These are phyloP conservation scores for Aphelocoma coerulescens DNA, from an alignment of 2,113 vertebrate species.

Conservation along the genomic window DNA sequence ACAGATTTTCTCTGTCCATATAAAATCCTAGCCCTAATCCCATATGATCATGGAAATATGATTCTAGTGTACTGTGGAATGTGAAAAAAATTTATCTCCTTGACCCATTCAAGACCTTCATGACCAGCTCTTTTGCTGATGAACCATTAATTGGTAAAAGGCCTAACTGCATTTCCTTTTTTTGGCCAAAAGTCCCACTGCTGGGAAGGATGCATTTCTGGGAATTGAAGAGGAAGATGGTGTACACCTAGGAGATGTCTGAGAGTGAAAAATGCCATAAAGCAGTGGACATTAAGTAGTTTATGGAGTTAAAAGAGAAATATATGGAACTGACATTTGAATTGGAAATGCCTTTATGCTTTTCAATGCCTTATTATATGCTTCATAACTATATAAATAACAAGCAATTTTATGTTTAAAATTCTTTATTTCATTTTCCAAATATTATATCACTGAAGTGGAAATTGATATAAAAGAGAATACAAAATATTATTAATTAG, in stretches of 20 bases:
- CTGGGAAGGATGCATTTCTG: not conserved
- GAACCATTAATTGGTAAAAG: not conserved
- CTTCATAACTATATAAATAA: conserved; percentile 78
- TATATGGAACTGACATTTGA: not conserved
- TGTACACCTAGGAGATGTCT: not conserved
- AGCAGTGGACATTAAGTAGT: not conserved
- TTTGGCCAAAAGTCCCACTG: not conserved
- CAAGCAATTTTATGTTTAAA: conserved; percentile 86
- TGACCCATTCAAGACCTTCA: not conserved
- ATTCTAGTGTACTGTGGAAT: not conserved
- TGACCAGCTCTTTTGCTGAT: not conserved
- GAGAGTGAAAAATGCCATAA: not conserved
- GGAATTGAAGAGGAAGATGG: not conserved
- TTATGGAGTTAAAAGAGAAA: not conserved
- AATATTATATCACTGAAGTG: conserved; percentile 73
- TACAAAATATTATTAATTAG: conserved; percentile 53
- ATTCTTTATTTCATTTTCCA: conserved; percentile 78
- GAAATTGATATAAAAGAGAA: conserved; percentile 76
- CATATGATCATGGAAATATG: not conserved
- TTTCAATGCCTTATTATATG: not conserved
- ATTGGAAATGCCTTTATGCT: not conserved
- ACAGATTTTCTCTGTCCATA: not conserved
- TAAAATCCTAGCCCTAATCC: not conserved
- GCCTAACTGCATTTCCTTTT: not conserved
- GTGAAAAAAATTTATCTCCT: not conserved